Evolutionary conservation across 2,888 invertebrate species (phyloP).

Genomic region (Merodon equestris): DNA sequence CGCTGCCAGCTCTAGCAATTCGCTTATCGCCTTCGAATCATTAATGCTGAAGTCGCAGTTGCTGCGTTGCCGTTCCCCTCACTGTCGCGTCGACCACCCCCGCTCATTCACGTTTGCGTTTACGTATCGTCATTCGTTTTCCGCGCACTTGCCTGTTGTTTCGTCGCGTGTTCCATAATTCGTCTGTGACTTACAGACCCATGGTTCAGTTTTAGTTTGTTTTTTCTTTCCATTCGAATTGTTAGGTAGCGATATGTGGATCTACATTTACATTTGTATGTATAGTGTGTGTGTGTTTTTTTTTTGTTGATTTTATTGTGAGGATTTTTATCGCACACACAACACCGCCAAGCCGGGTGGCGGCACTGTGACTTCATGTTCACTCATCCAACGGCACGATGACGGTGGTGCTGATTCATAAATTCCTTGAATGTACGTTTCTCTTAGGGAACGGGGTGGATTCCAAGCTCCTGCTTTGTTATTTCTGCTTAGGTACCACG

Average conservation of each 20-base stretch:
- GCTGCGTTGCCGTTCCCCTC: conserved; percentile 17
- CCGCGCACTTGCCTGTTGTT: conserved; percentile 49
- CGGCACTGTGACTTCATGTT: conserved; percentile 55
- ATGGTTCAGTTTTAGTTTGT: conserved; percentile 15
- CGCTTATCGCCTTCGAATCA: conserved; percentile 65
- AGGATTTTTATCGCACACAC: conserved; percentile 64
- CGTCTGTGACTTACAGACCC: conserved; percentile 18
- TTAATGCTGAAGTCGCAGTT: conserved; percentile 68
- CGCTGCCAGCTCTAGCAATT: conserved; percentile 70
- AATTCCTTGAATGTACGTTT: conserved; percentile 44
- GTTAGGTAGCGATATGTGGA: no score
- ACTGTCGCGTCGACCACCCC: conserved; percentile 1
- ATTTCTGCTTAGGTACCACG: no score
- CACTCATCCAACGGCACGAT: conserved; percentile 41
- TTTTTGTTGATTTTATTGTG: conserved; percentile 60
- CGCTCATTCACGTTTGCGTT: conserved; percentile 21
- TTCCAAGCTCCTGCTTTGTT: no score
- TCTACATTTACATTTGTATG: conserved; percentile 15
- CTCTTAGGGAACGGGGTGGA: background rate
- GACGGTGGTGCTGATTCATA: conserved; percentile 60
- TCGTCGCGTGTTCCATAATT: conserved; percentile 36
- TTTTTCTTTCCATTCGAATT: conserved; percentile 18
- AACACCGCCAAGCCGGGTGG: conserved; percentile 22
- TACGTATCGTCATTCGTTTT: conserved; percentile 64
- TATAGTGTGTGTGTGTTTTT: background rate